Conservation (phyloP, 2,888 invertebrate genomes). For the Pecten maximus region DNA sequence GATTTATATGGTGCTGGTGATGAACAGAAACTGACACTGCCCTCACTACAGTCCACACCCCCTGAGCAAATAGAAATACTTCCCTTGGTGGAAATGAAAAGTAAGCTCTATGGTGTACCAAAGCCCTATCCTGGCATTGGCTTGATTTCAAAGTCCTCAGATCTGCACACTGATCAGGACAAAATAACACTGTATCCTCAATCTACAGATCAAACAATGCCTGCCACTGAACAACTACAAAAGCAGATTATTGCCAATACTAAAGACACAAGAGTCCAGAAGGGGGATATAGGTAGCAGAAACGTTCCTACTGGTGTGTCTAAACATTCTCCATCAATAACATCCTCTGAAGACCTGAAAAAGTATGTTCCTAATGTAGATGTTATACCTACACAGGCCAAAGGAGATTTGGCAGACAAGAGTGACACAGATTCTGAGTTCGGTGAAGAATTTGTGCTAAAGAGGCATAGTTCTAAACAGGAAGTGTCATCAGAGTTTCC, state of each 20-base stretch:
- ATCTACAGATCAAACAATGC: background rate
- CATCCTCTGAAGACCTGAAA: background rate
- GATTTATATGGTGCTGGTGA: background rate
- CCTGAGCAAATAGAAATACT: background rate
- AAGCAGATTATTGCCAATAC: background rate
- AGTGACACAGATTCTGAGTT: background rate
- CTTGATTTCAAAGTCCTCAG: background rate
- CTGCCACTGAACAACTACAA: background rate
- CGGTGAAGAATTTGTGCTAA: background rate
- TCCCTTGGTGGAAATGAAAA: background rate
- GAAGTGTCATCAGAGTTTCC: background rate
- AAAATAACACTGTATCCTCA: background rate
- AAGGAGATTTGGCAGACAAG: background rate
- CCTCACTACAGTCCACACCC: background rate
- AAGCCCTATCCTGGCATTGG: background rate
- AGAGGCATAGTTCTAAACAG: conserved; percentile 2
- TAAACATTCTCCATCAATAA: background rate
- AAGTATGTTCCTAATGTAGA: background rate
- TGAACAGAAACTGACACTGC: background rate
- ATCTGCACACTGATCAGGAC: background rate
- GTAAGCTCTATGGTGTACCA: background rate
- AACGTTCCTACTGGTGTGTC: background rate
- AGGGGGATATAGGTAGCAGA: background rate
- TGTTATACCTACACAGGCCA: background rate
- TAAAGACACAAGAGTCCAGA: background rate